Conservation (phyloP, 2,113 vertebrate species). For the Loxodonta africana region DNA sequence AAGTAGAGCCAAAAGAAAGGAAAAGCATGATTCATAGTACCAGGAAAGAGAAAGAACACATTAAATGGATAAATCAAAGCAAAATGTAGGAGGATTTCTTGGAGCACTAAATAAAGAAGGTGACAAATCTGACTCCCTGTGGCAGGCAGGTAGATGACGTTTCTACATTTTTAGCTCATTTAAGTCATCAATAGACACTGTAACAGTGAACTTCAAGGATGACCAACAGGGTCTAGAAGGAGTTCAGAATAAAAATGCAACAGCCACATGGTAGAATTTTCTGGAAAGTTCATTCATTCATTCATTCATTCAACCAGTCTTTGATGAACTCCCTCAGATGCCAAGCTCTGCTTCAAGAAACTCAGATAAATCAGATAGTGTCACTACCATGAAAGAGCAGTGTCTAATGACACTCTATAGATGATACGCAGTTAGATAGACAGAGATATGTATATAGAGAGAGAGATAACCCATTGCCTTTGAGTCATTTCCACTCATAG, state of each 20-base stretch:
- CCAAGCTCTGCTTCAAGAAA: neutral
- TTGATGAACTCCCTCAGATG: neutral
- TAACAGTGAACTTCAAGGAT: neutral
- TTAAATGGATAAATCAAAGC: conserved; percentile 66
- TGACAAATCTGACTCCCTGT: conserved; percentile 46
- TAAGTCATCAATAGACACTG: neutral
- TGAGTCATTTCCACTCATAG: neutral
- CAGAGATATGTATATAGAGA: neutral
- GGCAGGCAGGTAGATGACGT: neutral
- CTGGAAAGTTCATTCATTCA: neutral
- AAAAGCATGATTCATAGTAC: conserved; percentile 32
- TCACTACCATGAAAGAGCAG: neutral
- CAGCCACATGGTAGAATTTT: neutral
- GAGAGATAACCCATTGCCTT: neutral
- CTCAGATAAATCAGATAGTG: neutral
- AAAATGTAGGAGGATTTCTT: conserved; percentile 41
- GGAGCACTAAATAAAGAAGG: conserved; percentile 59
- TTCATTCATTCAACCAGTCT: neutral
- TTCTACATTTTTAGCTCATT: neutral
- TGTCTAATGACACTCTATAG: neutral
- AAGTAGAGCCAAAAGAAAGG: conserved; percentile 24
- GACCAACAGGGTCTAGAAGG: neutral
- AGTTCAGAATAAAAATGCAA: conserved; percentile 30
- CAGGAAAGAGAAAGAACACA: conserved; percentile 29
- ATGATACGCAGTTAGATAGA: neutral